Evolutionary conservation across 2,888 invertebrate species (phyloP), one percentile per base, ranked within the genome.

Genomic region (Mayetiola destructor): DNA sequence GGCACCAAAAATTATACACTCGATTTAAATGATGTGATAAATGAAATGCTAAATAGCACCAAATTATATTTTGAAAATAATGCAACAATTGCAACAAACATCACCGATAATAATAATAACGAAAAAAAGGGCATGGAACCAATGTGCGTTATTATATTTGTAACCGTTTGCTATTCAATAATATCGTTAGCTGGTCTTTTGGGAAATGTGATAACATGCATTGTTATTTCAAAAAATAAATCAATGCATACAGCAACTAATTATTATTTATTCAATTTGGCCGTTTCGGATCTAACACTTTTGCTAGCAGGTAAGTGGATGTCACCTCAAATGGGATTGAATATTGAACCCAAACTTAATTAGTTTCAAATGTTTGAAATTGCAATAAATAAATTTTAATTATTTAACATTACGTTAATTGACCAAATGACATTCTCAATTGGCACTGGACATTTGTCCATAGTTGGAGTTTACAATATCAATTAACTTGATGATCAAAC

Each of bases 171-270:
- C 60, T 91, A 90, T 69, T 73, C 77, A 1, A 60, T 72, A 35
- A 73, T 73, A 57, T 71, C 73, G 59, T 68, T 89, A 5, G 83
- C 83, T 2, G 91, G 91, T 1, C 71, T 89, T 1, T 69, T 88
- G 35, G 91, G 91, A 1, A 92, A 92, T 69, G 75, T 86, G 58
- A 82, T 85, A 65, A 91, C 91, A 9, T 90, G 91, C 68, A 75
- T 88, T 61, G 90, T 92, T 48, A 90, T 92, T 61, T 78, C 83
- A 18, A 76, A 81, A 35, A 90, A 89, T 71, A 83, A 83, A 65
- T 83, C 82, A 64, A 87, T 92, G 86, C 88, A 88, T 64, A 84
- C 85, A 23, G 84, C 84, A 2, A 85, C 85, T 5, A 85, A 85
- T 67, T 85, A 82, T 68, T 92, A 91, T 68, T 73, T 91, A 59